Base-by-base conservation (phyloP, 2,113 vertebrate species). In the Epinephelus lanceolatus region DNA sequence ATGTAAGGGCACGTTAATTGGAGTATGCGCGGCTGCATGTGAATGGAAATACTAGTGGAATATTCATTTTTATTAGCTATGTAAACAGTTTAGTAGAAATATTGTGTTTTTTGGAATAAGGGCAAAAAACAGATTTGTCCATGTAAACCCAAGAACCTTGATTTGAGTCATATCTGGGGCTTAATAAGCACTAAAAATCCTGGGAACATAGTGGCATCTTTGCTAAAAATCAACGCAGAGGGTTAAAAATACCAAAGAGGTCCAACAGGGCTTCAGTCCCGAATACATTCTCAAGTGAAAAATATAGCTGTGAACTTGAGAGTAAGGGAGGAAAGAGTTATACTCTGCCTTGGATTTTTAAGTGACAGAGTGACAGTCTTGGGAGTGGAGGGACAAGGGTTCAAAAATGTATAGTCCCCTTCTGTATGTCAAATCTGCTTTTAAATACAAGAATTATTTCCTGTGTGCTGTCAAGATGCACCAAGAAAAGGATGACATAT, bases 391-490 rank as follows among this genome's bases (percentile, higher is more conserved):
- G 40, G 73, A 79, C 77, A 4, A 27, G 21, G 72, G 59, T 81
- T 83, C 71, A 80, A 71, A 61, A 63, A 90, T 89, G 72, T 88
- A 86, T 47, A 33, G 71, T 77, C 72, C 61, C 33, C 73, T 12
- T 11, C 42, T 45, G 42, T 19, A 23, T 88, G 80, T 86, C 86
- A 68, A 73, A 70, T 88, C 80, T 0, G 45, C 83, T 86, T 86
- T 90, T 73, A 84, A 71, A 87, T 71, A 42, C 79, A 78, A 84
- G 25, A 88, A 85, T 78, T 68, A 86, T 86, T 83, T 86, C 72
- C 67, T 57, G 93, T 92, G 82, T 92, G 92, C 76, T 27, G 51
- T 91, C 89, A 93, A 93, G 92, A 92, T 94, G 92, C 60, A 52
- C 37, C 18, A 79, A 73, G 80, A 71, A 70, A 76, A 23, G 33